These are phyloP conservation scores for Mormoops blainvillei DNA, from an alignment of 2,113 vertebrate species.

Conservation along the genomic window DNA sequence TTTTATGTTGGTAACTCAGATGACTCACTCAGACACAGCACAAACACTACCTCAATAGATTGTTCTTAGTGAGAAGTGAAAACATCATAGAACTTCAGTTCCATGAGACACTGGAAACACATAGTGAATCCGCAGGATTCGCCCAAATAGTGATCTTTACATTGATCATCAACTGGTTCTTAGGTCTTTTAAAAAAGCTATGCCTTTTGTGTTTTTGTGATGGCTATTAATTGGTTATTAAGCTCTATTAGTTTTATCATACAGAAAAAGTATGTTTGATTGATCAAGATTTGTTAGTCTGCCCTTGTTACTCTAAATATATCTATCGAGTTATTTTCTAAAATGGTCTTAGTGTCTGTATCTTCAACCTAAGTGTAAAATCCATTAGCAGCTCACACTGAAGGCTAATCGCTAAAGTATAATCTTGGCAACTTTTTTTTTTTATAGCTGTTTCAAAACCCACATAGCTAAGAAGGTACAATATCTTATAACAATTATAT, in stretches of 20 bases:
- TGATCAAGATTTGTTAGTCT: background rate
- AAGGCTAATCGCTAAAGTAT: constrained; percentile 39
- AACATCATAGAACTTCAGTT: background rate
- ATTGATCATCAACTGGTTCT: background rate
- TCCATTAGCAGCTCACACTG: constrained; percentile 2
- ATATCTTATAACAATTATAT: constrained; percentile 49
- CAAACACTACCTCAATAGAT: background rate
- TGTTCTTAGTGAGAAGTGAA: background rate
- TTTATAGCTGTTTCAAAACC: constrained; percentile 9
- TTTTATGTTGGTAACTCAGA: constrained; percentile 17
- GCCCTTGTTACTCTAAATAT: constrained; percentile 2
- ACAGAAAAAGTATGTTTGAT: background rate
- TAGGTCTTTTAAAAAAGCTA: background rate
- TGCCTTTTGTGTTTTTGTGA: background rate
- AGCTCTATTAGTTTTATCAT: constrained; percentile 1
- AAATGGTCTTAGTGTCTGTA: background rate
- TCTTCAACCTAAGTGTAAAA: constrained; percentile 23
- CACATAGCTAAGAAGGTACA: background rate
- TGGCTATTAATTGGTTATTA: background rate
- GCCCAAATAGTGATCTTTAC: background rate
- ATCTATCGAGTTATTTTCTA: constrained; percentile 16
- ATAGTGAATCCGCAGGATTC: background rate
- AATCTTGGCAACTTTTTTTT: constrained; percentile 46
- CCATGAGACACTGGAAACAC: background rate
- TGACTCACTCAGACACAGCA: background rate